Evolutionary conservation across 2,888 invertebrate species (phyloP).

Genomic region (Alloplasta piceator): DNA sequence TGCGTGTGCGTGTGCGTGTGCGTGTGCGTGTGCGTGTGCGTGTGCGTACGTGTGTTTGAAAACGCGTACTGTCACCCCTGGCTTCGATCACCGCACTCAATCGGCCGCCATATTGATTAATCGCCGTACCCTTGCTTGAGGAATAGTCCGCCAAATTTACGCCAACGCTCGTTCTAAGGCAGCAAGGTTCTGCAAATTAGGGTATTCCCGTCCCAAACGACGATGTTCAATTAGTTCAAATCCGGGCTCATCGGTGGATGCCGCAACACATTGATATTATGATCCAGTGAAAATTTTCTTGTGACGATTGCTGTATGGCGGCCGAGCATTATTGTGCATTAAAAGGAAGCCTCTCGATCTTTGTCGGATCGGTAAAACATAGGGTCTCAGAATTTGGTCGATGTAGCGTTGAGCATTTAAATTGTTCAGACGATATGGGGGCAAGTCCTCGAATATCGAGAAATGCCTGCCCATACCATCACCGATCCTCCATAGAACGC

Average conservation of each 20-base stretch:
- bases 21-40: too few species aligned
- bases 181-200: too few species aligned
- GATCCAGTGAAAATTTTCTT: constrained; percentile 37
- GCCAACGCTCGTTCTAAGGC: too few species aligned
- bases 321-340: constrained; percentile 63
- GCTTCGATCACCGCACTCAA: not conserved
- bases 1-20: too few species aligned
- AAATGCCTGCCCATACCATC: too few species aligned
- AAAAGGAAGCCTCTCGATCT: constrained; percentile 43
- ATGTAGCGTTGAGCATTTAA: constrained; percentile 51
- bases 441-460: too few species aligned
- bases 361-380: constrained; percentile 36
- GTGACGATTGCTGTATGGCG: constrained; percentile 53
- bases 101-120: too few species aligned
- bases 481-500: too few species aligned
- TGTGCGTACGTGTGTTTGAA: not conserved
- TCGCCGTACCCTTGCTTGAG: too few species aligned
- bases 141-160: too few species aligned
- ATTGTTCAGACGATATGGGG: too few species aligned
- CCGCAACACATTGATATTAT: constrained; percentile 33
- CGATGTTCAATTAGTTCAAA: constrained; percentile 37
- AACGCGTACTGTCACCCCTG: constrained; percentile 8
- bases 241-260: constrained; percentile 49
- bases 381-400: constrained; percentile 43
- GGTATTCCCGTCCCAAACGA: constrained; percentile 18